phyloP scores from a whole-genome alignment of 2,888 invertebrate genomes.

The Furcula furcula region DNA sequence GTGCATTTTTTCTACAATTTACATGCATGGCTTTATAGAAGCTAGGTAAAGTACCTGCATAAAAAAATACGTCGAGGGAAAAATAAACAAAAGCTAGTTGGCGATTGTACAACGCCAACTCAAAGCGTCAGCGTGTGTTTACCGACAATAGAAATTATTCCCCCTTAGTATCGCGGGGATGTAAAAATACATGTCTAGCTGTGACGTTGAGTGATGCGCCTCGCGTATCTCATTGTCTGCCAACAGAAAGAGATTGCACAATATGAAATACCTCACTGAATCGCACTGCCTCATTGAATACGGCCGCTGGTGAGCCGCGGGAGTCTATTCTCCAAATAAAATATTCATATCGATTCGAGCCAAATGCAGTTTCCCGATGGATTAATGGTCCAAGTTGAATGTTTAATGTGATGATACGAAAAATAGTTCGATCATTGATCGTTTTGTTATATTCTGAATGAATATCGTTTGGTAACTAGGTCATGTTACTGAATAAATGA shows the following conservation, averaged over 20 bases:
- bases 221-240: slow-evolving; percentile 61
- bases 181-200: slow-evolving; percentile 69
- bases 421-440: too few relatives aligned
- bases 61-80: slow-evolving; percentile 17
- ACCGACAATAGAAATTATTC: slow-evolving; percentile 75
- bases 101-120: slow-evolving; percentile 39
- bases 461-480: background rate
- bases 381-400: slow-evolving; percentile 28
- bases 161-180: slow-evolving; percentile 68
- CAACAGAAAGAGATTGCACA: slow-evolving; percentile 71
- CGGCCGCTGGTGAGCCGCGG: slow-evolving; percentile 36
- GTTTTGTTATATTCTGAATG: background rate
- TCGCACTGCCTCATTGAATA: slow-evolving; percentile 67
- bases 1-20: too few relatives aligned
- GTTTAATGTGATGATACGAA: slow-evolving; percentile 10
- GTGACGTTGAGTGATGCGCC: slow-evolving; percentile 78
- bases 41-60: too few relatives aligned
- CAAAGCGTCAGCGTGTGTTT: slow-evolving; percentile 58
- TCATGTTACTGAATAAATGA: too few relatives aligned
- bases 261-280: slow-evolving; percentile 76
- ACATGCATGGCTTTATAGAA: too few relatives aligned
- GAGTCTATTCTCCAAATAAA: slow-evolving; percentile 52
- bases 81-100: slow-evolving; percentile 47
- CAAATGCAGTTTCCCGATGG: slow-evolving; percentile 33
- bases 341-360: slow-evolving; percentile 58